Evolutionary conservation across 1,140 invertebrate genomes (phyloP).

Genomic region (Propsilocerus akamusi): DNA sequence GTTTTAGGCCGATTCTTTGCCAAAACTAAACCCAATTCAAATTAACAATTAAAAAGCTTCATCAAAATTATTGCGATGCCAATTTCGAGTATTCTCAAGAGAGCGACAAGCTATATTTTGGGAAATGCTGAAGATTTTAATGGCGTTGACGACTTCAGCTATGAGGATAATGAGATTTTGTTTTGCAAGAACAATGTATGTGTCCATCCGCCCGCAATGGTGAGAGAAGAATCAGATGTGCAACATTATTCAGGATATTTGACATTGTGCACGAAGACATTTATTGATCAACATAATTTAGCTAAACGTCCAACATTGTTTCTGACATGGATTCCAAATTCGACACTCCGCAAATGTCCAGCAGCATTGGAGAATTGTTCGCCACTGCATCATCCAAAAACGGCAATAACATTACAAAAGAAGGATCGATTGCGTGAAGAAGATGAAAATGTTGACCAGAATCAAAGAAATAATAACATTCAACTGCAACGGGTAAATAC

Average conservation of each 20-base stretch:
- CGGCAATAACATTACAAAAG: background rate
- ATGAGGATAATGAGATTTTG: slow-evolving; percentile 64
- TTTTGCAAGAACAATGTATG: slow-evolving; percentile 91
- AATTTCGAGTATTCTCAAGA: slow-evolving; percentile 48
- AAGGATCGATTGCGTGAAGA: background rate
- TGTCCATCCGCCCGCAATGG: slow-evolving; percentile 73
- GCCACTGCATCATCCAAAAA: slow-evolving; percentile 4
- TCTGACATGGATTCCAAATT: slow-evolving; percentile 87
- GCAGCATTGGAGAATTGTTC: slow-evolving; percentile 45
- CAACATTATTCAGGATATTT: slow-evolving; percentile 84
- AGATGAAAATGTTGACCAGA: background rate
- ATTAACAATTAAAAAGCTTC: no score
- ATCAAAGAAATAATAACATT: background rate
- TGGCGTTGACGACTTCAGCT: slow-evolving; percentile 33
- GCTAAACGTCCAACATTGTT: slow-evolving; percentile 61
- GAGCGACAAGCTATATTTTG: slow-evolving; percentile 57
- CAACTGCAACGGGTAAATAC: slow-evolving; percentile 1
- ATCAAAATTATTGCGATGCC: no score
- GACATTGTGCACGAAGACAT: slow-evolving; percentile 60
- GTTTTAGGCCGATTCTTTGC: no score
- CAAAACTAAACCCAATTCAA: no score
- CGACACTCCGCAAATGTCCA: slow-evolving; percentile 70
- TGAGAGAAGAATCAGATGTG: slow-evolving; percentile 51
- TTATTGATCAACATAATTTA: slow-evolving; percentile 47
- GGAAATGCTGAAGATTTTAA: slow-evolving; percentile 41